Conservation (phyloP, 2,797 vertebrate species). For the Apodemus agrarius region DNA sequence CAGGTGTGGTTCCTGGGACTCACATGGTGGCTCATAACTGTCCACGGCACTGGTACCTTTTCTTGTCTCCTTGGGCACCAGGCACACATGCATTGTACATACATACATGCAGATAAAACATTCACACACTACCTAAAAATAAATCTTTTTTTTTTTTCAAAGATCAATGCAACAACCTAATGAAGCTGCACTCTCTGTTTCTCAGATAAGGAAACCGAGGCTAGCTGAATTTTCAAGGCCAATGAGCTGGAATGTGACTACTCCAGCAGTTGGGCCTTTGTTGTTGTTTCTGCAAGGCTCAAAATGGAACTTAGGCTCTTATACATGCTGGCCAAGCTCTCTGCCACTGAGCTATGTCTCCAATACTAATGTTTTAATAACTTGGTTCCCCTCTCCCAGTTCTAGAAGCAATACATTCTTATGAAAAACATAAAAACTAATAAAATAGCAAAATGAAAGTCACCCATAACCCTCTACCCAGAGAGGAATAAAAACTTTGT, state of each 20-base stretch:
- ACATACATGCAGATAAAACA: not conserved
- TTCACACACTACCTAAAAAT: not conserved
- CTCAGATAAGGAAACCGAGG: constrained; percentile 36
- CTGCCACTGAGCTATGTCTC: not conserved
- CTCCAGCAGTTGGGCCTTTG: not conserved
- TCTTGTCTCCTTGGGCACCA: not conserved
- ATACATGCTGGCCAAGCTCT: not conserved
- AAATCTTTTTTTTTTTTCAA: not conserved
- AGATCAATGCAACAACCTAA: not conserved
- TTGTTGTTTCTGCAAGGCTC: not conserved
- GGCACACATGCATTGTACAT: not conserved
- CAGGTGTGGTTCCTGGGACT: not conserved
- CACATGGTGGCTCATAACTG: not conserved
- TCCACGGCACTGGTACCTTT: not conserved
- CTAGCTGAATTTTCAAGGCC: not conserved
- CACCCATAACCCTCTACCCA: constrained; percentile 66
- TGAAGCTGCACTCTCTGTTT: not conserved
- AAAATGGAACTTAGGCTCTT: not conserved
- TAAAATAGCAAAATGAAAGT: constrained; percentile 71
- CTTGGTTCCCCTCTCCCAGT: not conserved
- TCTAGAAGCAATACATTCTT: constrained; percentile 59
- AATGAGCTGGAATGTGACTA: not conserved
- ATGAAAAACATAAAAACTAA: constrained; percentile 73
- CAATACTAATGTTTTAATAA: constrained; percentile 57
- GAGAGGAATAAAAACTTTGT: constrained; percentile 65